Conservation (phyloP, 2,888 invertebrate species). For the Pachliopta kotzebuea region DNA sequence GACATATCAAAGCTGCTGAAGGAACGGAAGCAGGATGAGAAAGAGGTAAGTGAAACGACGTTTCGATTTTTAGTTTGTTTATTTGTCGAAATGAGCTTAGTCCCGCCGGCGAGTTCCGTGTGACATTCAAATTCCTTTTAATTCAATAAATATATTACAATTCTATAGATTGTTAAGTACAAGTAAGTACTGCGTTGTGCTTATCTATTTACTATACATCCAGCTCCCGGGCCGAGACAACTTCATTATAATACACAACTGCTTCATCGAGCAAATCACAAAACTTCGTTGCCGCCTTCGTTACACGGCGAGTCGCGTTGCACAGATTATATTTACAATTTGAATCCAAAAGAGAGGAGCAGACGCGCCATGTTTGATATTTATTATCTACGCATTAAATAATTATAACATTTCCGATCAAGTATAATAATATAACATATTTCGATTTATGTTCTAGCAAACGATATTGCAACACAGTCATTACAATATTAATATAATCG, state of each 20-base stretch:
- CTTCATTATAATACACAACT: slow-evolving; percentile 15
- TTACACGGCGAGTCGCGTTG: background rate
- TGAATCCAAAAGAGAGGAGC: background rate
- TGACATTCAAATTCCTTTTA: slow-evolving; percentile 47
- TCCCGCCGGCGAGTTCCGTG: slow-evolving; percentile 54
- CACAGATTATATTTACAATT: slow-evolving; percentile 3
- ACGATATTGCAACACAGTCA: no score
- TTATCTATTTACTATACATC: slow-evolving; percentile 25
- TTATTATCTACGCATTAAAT: no score
- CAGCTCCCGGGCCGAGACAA: slow-evolving; percentile 4
- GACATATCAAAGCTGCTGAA: no score
- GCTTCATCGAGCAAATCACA: background rate
- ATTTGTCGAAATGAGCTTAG: slow-evolving; percentile 67
- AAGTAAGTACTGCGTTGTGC: slow-evolving; percentile 28
- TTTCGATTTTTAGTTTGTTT: slow-evolving; percentile 59
- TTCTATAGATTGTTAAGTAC: slow-evolving; percentile 49
- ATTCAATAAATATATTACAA: slow-evolving; percentile 72
- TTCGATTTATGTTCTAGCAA: no score
- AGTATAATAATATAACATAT: no score
- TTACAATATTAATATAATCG: no score
- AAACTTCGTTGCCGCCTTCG: background rate
- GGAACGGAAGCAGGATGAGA: background rate
- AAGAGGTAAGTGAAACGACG: slow-evolving; percentile 36
- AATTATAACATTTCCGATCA: no score
- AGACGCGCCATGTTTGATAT: background rate